These are phyloP conservation scores for Clarias magur DNA, from an alignment of 2,113 vertebrate genomes.

Conservation along the genomic window DNA sequence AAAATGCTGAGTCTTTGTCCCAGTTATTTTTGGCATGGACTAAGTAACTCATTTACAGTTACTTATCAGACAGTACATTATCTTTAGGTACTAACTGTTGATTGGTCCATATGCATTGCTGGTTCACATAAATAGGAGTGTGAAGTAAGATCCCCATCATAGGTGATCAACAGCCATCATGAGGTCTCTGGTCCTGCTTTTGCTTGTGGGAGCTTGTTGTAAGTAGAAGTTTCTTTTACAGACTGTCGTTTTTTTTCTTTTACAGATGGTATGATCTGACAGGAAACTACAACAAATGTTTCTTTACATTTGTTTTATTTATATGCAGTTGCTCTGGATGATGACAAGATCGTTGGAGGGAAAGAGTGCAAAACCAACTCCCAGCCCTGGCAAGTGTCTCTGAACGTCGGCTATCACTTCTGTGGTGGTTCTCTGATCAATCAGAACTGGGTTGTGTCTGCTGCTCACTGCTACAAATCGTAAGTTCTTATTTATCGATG, in stretches of 20 bases:
- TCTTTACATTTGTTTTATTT: not conserved
- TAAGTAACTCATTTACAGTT: slow-evolving; percentile 43
- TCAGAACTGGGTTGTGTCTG: slow-evolving; percentile 65
- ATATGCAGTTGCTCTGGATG: slow-evolving; percentile 58
- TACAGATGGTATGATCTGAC: too few species aligned
- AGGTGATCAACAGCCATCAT: slow-evolving; percentile 60
- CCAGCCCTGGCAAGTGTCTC: slow-evolving; percentile 67
- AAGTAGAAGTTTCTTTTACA: slow-evolving; percentile 39
- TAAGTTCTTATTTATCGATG: slow-evolving; percentile 39
- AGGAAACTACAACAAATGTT: not conserved
- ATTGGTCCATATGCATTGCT: not conserved
- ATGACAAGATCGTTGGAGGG: slow-evolving; percentile 72
- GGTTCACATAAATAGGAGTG: slow-evolving; percentile 27
- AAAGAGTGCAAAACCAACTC: slow-evolving; percentile 64
- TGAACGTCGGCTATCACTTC: slow-evolving; percentile 69
- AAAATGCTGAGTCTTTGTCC: too few species aligned
- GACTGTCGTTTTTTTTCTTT: too few species aligned
- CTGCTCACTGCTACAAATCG: slow-evolving; percentile 69
- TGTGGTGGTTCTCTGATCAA: slow-evolving; percentile 69
- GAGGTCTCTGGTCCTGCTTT: slow-evolving; percentile 72
- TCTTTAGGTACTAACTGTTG: not conserved
- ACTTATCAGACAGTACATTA: slow-evolving; percentile 31
- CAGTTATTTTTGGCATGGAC: not conserved
- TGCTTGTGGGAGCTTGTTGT: slow-evolving; percentile 73
- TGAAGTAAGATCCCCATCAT: slow-evolving; percentile 1